phyloP scores from a whole-genome alignment of 2,797 vertebrate species.

The Rhynchotus rufescens region DNA sequence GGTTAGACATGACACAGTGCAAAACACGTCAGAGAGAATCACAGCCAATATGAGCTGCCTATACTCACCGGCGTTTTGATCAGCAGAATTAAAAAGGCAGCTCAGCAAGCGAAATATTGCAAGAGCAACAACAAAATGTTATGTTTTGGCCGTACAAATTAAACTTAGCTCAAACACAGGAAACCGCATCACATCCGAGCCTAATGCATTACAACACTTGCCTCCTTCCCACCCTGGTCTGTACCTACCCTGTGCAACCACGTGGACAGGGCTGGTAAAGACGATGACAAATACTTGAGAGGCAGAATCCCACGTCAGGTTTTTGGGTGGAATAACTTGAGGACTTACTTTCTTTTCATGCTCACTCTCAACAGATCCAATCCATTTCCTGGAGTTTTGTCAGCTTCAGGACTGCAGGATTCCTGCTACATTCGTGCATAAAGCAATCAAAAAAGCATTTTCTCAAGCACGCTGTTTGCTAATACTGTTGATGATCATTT shows the following conservation, averaged over 20 bases:
- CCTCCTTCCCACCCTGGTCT: neutral
- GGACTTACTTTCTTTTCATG: neutral
- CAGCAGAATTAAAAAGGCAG: neutral
- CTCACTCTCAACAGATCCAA: neutral
- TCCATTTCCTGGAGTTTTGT: neutral
- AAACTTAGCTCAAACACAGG: neutral
- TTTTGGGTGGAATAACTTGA: neutral
- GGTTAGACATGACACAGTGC: slow-evolving; percentile 20
- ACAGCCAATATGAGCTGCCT: slow-evolving; percentile 1
- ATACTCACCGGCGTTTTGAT: slow-evolving; percentile 26
- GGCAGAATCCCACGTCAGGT: neutral
- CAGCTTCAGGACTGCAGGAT: neutral
- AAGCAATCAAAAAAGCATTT: neutral
- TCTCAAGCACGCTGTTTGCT: neutral
- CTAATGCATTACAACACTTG: neutral
- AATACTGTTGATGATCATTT: slow-evolving; percentile 16
- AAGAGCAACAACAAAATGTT: neutral
- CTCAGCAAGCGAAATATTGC: neutral
- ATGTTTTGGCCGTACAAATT: neutral
- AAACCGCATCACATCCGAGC: neutral
- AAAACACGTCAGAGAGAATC: slow-evolving; percentile 47
- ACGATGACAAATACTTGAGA: neutral
- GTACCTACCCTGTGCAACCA: neutral
- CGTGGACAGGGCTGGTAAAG: neutral
- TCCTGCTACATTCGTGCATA: neutral